Evolutionary conservation across 2,113 vertebrate species (phyloP).

Genomic region (Rutilus rutilus): DNA sequence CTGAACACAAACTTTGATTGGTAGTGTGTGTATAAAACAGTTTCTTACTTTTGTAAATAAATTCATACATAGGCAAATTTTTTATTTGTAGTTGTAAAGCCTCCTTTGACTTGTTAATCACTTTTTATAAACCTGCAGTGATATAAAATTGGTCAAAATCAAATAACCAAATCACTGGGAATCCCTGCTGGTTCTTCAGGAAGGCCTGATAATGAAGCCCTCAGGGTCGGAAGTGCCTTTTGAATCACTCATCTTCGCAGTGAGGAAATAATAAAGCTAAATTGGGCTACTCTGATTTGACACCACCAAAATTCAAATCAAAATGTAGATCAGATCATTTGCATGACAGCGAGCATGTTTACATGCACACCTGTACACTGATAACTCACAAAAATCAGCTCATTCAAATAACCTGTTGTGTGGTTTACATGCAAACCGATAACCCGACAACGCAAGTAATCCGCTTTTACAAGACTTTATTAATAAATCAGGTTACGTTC

Average conservation of each 20-base stretch:
- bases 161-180: not conserved
- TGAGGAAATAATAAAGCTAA: not conserved
- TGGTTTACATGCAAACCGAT: too few relatives aligned
- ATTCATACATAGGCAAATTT: not conserved
- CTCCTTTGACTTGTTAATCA: not conserved
- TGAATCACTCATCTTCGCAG: not conserved
- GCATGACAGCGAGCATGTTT: not conserved
- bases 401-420: too few relatives aligned
- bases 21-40: not conserved
- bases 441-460: too few relatives aligned
- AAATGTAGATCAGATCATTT: conserved; percentile 27
- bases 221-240: not conserved
- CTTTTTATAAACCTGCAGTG: not conserved
- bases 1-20: not conserved
- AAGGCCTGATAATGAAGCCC: not conserved
- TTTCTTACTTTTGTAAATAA: not conserved
- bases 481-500: too few relatives aligned
- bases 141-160: not conserved
- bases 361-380: too few relatives aligned
- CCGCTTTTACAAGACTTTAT: too few relatives aligned
- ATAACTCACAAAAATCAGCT: too few relatives aligned
- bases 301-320: conserved; percentile 21
- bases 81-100: not conserved
- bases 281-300: not conserved
- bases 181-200: not conserved